These are phyloP conservation scores for Drosophila rufa DNA, from an alignment of 1,140 invertebrate genomes.

Conservation along the genomic window DNA sequence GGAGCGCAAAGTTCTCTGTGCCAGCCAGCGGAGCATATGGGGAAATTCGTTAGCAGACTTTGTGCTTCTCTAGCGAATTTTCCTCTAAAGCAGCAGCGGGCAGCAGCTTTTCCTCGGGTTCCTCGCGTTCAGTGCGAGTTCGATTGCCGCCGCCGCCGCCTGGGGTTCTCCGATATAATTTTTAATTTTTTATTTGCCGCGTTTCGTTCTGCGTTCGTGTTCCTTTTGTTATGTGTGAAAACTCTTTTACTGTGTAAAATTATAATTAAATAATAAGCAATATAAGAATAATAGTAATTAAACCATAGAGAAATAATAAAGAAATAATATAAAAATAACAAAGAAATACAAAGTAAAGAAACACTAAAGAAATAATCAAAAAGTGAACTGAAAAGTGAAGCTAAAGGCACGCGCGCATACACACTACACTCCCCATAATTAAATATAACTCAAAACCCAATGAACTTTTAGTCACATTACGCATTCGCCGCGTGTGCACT, in stretches of 20 bases:
- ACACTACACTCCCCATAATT: neutral
- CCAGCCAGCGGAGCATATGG: conserved; percentile 14
- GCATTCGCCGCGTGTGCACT: conserved; percentile 61
- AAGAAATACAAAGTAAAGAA: neutral
- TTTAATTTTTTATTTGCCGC: conserved; percentile 36
- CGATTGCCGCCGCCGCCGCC: conserved; percentile 56
- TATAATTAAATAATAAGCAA: neutral
- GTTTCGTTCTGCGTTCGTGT: conserved; percentile 27
- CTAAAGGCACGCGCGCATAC: conserved; percentile 16
- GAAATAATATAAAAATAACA: neutral
- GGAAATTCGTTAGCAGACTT: neutral
- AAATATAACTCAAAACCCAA: conserved; percentile 1
- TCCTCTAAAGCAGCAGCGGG: conserved; percentile 27
- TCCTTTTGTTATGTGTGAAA: conserved; percentile 9
- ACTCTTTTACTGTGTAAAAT: conserved; percentile 36
- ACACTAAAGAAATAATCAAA: conserved; percentile 15
- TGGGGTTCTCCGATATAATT: conserved; percentile 38
- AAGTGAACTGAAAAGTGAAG: conserved; percentile 9
- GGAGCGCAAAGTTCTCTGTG: conserved; percentile 43
- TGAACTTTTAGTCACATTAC: conserved; percentile 50
- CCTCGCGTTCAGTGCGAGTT: conserved; percentile 62
- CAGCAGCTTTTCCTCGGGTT: conserved; percentile 50
- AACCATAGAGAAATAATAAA: neutral
- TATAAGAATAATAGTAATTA: conserved; percentile 10
- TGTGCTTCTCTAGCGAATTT: conserved; percentile 69